Base-by-base conservation (phyloP, 2,888 invertebrate genomes). In the Orthosia gothica region DNA sequence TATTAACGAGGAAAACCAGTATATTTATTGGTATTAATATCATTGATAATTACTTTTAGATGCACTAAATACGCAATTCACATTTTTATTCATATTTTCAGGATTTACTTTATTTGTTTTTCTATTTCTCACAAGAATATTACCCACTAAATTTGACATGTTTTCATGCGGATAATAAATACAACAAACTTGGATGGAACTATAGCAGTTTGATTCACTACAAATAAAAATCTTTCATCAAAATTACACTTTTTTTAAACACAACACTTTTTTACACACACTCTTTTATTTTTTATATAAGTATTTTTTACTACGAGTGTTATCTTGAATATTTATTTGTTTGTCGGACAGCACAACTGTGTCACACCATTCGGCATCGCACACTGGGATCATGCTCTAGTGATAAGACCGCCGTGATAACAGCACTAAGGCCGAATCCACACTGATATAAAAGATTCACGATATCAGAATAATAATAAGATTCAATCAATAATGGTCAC, bases 381-480 rank as follows among this genome's bases (percentile, higher is more conserved):
- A 32, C 54, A 75, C 82, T 80, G 70, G 73, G 69, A 77, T 74
- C 81, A 82, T 69, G 70, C 55, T 73, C 62, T 32, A 65, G 32
- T 76, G 79, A 82, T 82, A 82, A 82, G 49, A 69, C 32, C 32
- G 23, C 47, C 40, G 26, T 72, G 76, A 85, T 85, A 87, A 74
- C 85, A 75, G 16, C 49, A 40, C 58, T 76, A 74, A 40, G 62
- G 85, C 71, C 54, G 55, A 23, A 26, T 84, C 7, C 52, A 82
- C 77, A 84, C 50, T 69, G 65, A 68, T 61, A 66, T 16, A 59
- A 52, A n/a, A 55, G 45, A 72, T 79, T 79, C 50, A 65, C 50
- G 59, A 32, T 72, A 57, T 20, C 26, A 13, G n/a, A 49, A 69
- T 58, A 32, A 78, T 67, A 77, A 20, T 32, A 16, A 18, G 23